These are phyloP conservation scores for Dufourea novaeangliae DNA, from an alignment of 1,140 invertebrate species.

Conservation along the genomic window DNA sequence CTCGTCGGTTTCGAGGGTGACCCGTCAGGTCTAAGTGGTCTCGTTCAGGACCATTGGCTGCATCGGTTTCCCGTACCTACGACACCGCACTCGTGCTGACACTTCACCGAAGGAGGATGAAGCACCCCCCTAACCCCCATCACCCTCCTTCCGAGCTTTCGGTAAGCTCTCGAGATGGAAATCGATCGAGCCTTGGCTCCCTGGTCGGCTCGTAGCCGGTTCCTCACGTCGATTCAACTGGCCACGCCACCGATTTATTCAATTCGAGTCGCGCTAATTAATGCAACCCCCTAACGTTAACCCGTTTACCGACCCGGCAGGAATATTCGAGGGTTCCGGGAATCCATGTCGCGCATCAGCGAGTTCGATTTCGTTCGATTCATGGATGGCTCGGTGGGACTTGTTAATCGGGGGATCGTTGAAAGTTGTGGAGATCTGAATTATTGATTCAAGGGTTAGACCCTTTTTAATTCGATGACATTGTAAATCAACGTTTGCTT, in stretches of 20 bases:
- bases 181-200: conserved; percentile 54
- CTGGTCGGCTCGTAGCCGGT: background rate
- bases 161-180: conserved; percentile 56
- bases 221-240: conserved; percentile 42
- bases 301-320: background rate
- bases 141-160: conserved; percentile 25
- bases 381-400: background rate
- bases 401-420: background rate
- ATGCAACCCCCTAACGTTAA: conserved; percentile 45
- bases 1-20: conserved; percentile 30
- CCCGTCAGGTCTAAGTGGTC: conserved; percentile 31
- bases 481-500: no score
- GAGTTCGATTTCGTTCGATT: background rate
- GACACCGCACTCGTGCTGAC: conserved; percentile 33
- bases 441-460: no score
- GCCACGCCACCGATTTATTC: conserved; percentile 12
- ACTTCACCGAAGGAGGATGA: conserved; percentile 57
- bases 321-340: background rate
- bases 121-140: conserved; percentile 22
- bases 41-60: conserved; percentile 46
- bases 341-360: background rate
- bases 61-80: conserved; percentile 27
- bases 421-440: no score
- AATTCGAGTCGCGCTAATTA: conserved; percentile 53
- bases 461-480: no score